Evolutionary conservation across 2,797 vertebrate genomes (phyloP).

Genomic region (Lacerta viridis): DNA sequence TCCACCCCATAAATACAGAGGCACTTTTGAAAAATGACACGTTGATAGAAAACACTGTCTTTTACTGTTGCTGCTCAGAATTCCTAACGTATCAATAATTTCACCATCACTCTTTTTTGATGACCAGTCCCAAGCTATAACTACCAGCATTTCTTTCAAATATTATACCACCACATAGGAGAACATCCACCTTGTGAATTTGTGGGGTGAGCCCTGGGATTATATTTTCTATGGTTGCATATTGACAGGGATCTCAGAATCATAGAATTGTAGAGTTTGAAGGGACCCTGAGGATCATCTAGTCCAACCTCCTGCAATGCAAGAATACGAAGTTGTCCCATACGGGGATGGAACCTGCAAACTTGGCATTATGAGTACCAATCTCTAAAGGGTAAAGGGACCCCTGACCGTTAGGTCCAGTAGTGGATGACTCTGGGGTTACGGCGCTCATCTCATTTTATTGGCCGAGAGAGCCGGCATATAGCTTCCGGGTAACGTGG

Average conservation of each 20-base stretch:
- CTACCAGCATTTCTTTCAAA: constrained; percentile 40
- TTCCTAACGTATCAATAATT: constrained; percentile 51
- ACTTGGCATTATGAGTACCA: too few species aligned
- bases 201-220: not conserved
- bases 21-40: constrained; percentile 42
- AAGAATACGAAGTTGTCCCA: too few species aligned
- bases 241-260: not conserved
- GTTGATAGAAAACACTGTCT: constrained; percentile 11
- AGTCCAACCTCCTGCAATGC: too few species aligned
- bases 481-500: too few species aligned
- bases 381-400: too few species aligned
- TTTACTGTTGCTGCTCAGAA: constrained; percentile 57
- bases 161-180: not conserved
- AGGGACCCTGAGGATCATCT: too few species aligned
- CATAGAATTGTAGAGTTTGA: too few species aligned
- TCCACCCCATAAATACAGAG: constrained; percentile 58
- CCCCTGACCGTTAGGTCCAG: too few species aligned
- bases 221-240: not conserved
- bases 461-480: too few species aligned
- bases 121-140: constrained; percentile 63
- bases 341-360: too few species aligned
- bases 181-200: not conserved
- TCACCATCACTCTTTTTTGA: constrained; percentile 73
- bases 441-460: too few species aligned
- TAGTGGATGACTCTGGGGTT: too few species aligned